phyloP scores from a whole-genome alignment of 2,797 vertebrate genomes.

The Pangasius djambal region DNA sequence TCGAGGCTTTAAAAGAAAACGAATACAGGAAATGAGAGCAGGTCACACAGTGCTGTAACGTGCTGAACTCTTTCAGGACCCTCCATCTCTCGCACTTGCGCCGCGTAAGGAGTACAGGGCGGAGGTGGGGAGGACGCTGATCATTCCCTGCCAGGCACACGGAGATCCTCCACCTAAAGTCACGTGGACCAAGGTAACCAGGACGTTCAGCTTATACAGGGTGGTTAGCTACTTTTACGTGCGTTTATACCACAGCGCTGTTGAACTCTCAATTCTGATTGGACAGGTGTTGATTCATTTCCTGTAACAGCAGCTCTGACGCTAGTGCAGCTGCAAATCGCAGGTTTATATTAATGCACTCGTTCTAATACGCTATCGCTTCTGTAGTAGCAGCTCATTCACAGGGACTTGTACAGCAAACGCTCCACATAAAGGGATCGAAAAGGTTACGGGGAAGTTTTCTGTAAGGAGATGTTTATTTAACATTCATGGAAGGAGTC shows the following conservation, averaged over 20 bases:
- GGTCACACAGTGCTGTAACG: background rate
- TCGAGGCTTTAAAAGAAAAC: background rate
- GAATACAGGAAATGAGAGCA: background rate
- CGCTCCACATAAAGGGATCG: no score
- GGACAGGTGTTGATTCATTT: background rate
- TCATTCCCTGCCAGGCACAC: slow-evolving; percentile 81
- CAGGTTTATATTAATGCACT: background rate
- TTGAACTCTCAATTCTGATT: background rate
- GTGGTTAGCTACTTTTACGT: background rate
- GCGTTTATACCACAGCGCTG: background rate
- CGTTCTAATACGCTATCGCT: background rate
- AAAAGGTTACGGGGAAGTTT: background rate
- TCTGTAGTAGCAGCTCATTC: background rate
- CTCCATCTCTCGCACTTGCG: slow-evolving; percentile 79
- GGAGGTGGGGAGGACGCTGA: slow-evolving; percentile 81
- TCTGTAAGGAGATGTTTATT: background rate
- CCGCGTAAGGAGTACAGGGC: slow-evolving; percentile 86
- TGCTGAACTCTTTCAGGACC: slow-evolving; percentile 76
- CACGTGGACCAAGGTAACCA: slow-evolving; percentile 86
- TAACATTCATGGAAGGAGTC: background rate
- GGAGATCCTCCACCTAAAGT: slow-evolving; percentile 77
- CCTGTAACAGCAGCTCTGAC: background rate
- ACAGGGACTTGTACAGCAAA: background rate
- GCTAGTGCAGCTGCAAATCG: background rate
- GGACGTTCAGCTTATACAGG: background rate